Evolutionary conservation across 2,888 invertebrate genomes (phyloP), one percentile per base, ranked within the genome.

Genomic region (Chorisops tibialis): DNA sequence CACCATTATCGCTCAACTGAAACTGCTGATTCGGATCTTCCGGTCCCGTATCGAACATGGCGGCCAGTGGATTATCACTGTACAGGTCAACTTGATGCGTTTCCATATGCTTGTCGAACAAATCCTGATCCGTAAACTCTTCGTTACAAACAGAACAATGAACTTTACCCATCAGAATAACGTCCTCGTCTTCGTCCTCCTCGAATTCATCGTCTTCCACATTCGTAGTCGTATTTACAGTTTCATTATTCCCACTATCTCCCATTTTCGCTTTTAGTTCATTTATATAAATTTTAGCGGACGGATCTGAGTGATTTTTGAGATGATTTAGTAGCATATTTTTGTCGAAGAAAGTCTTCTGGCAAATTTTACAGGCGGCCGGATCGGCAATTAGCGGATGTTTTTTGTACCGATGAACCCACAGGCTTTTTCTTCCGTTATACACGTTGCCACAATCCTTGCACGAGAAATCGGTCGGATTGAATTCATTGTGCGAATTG

Each of bases 381-480:
- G 79, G 79, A 66, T 77, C 74, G 0, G 79, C 74, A 18, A 76
- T 72, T 63, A 75, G 74, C 3, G 79, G 79, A 73, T 79, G 79
- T 67, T 79, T 79, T 64, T 79, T 79, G 61, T 79, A 77, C 16
- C 79, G 75, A 71, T 79, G 79, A 51, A 79, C 79, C 79, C 79
- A 79, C 38, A 79, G 71, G 65, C 78, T 78, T 67, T 78, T 78
- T 14, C 78, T 72, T 2, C 78, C 77, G 54, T 77, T 76, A 63
- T 79, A 79, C 0, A 79, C 76, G 65, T 78, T 79, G 19, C 78
- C 79, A 60, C 79, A 79, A 62, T 79, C 79, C 67, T 79, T 78
- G 67, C 79, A 79, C 21, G 79, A 78, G 59, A 78, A 78, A 61
- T 78, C 78, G 61, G 74, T 75, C 2, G 76, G 75, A 64, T 79